Evolutionary conservation across 1,140 invertebrate genomes (phyloP).

Genomic region (Heliconius melpomene): DNA sequence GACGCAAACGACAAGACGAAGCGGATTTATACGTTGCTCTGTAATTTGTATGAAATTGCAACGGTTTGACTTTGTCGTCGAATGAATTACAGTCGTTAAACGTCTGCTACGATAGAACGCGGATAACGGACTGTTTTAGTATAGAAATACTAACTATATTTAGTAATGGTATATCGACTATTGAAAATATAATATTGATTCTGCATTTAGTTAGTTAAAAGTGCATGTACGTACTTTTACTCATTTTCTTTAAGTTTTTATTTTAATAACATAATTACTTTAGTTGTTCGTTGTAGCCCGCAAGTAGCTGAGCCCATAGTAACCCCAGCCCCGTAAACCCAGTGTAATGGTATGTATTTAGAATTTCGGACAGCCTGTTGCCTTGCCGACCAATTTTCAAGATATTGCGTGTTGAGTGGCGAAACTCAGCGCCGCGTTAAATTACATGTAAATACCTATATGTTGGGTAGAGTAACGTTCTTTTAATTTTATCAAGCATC

Average conservation of each 20-base stretch:
- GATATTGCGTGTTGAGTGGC: too few relatives aligned
- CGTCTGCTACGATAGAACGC: background rate
- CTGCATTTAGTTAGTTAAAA: too few relatives aligned
- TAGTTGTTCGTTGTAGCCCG: too few relatives aligned
- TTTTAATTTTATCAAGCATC: background rate
- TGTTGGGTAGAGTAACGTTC: background rate
- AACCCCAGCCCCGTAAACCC: too few relatives aligned
- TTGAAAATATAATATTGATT: background rate
- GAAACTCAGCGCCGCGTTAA: too few relatives aligned
- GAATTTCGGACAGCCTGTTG: too few relatives aligned
- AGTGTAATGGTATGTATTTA: too few relatives aligned
- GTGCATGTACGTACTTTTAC: too few relatives aligned
- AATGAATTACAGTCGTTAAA: background rate
- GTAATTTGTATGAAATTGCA: background rate
- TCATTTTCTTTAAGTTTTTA: too few relatives aligned
- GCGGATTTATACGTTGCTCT: background rate
- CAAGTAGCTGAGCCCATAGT: too few relatives aligned
- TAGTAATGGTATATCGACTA: background rate
- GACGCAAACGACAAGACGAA: slow-evolving; percentile 1
- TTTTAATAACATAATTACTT: too few relatives aligned
- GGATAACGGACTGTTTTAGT: background rate
- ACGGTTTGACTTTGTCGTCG: background rate
- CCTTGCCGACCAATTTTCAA: too few relatives aligned
- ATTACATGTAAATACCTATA: background rate
- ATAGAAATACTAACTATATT: background rate